phyloP scores from a whole-genome alignment of 2,113 vertebrate genomes.

The Malaclemys terrapin region DNA sequence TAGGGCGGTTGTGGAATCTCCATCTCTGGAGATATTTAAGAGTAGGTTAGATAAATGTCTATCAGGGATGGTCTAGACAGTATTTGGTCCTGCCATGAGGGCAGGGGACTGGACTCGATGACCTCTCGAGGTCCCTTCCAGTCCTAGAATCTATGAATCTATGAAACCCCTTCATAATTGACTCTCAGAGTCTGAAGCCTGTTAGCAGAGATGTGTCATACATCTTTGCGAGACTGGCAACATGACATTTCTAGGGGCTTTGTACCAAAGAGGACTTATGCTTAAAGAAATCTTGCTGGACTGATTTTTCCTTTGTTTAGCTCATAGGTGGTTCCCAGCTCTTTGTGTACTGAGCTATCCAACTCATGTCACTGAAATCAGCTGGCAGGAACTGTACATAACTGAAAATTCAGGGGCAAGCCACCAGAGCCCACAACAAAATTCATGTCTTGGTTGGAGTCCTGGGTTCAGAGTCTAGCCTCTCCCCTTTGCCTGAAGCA shows the following conservation, averaged over 20 bases:
- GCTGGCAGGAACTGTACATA: not conserved
- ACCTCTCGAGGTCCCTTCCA: too few relatives aligned
- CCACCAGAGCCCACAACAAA: not conserved
- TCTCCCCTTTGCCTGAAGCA: not conserved
- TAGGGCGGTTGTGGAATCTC: too few relatives aligned
- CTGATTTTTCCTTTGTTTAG: not conserved
- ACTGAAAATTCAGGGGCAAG: not conserved
- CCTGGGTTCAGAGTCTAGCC: not conserved
- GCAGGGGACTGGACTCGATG: too few relatives aligned
- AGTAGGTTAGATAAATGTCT: too few relatives aligned
- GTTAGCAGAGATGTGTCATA: not conserved
- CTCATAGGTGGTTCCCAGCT: not conserved
- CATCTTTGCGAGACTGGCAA: not conserved
- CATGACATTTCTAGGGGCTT: not conserved
- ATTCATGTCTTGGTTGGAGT: not conserved
- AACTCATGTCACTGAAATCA: not conserved
- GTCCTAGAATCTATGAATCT: too few relatives aligned
- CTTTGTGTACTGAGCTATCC: not conserved
- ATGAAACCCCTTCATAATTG: not conserved
- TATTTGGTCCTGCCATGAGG: too few relatives aligned
- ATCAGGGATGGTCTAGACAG: too few relatives aligned
- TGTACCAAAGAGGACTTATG: not conserved
- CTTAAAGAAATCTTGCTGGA: not conserved
- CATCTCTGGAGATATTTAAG: too few relatives aligned
- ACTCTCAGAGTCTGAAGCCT: not conserved